These are phyloP conservation scores for Eristalis tenax DNA, from an alignment of 2,888 invertebrate genomes.

Conservation along the genomic window DNA sequence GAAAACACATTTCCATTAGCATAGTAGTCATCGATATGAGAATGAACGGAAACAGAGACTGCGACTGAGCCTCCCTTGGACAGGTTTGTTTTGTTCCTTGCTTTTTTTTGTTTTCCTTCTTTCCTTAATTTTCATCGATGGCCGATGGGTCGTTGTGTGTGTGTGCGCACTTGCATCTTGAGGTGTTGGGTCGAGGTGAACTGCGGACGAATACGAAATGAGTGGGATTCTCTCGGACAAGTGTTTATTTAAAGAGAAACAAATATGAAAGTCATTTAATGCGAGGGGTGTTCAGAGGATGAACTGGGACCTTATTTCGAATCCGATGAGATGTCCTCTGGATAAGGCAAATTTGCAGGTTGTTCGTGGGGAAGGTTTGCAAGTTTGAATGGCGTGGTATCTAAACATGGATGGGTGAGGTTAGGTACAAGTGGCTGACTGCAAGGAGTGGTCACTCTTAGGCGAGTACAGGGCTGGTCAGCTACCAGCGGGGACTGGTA, in stretches of 20 bases:
- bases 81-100: neutral
- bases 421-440: no score
- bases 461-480: no score
- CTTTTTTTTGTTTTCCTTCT: neutral
- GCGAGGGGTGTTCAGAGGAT: neutral
- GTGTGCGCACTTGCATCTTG: neutral
- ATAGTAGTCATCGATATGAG: constrained; percentile 25
- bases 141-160: neutral
- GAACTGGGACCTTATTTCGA: neutral
- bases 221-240: neutral
- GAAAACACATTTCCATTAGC: constrained; percentile 55
- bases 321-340: neutral
- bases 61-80: neutral
- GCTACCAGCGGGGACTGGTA: no score
- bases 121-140: neutral
- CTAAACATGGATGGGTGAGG: no score
- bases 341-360: neutral
- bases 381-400: no score
- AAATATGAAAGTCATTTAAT: neutral
- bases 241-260: neutral
- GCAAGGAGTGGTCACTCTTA: no score
- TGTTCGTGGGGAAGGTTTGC: neutral
- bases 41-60: constrained; percentile 24
- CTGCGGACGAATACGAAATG: neutral
- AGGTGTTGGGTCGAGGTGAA: neutral